Percentiles rank a stretch among this genome's conserved stretches.
phyloP scores from a whole-genome alignment of 1,140 invertebrate genomes.

The Triops longicaudatus region DNA sequence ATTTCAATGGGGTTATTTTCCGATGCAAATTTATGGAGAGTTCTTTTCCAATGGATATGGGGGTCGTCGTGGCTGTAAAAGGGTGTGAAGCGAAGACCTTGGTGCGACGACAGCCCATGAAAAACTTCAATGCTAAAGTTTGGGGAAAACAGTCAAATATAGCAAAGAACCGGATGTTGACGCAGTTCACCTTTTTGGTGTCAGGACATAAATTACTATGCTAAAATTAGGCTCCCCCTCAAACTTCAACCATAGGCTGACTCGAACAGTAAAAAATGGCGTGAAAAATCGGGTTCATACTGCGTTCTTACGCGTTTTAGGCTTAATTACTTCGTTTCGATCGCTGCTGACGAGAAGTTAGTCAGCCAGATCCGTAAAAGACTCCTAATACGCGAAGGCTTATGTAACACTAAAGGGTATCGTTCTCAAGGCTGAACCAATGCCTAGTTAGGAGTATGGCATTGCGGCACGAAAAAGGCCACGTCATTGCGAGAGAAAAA shows the following conservation, averaged over 20 bases:
- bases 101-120: neutral
- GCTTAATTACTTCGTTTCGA: neutral
- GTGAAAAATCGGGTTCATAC: neutral
- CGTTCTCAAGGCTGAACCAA: neutral
- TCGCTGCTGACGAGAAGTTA: neutral
- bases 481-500: neutral
- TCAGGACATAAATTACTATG: neutral
- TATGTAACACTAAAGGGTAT: neutral
- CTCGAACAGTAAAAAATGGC: neutral
- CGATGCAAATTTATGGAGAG: neutral
- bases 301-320: neutral
- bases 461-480: neutral
- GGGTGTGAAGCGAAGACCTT: neutral
- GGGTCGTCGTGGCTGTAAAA: neutral
- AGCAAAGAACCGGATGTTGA: constrained; percentile 1
- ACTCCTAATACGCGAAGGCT: neutral
- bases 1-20: neutral
- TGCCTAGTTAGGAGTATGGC: neutral
- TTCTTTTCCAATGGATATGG: neutral
- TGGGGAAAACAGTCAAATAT: constrained; percentile 8
- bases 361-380: neutral
- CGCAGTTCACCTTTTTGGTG: constrained; percentile 3
- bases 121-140: neutral
- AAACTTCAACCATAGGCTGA: neutral
- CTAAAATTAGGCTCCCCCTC: neutral